phyloP scores from a whole-genome alignment of 2,888 invertebrate species.

The Steinernema scapterisci region DNA sequence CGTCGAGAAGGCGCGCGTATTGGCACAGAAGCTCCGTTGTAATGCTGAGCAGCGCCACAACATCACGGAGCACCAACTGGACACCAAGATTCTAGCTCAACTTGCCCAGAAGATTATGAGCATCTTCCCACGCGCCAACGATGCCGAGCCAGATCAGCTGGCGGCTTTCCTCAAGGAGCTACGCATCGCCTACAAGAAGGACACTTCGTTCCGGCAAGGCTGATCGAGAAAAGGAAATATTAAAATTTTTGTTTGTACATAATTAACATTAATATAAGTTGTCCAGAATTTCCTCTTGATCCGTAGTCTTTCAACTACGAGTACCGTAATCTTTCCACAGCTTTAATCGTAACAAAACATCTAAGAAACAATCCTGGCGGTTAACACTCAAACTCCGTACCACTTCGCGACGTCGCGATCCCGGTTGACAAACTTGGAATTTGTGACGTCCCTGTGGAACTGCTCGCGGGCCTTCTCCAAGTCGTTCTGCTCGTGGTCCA shows the following conservation, averaged over 20 bases:
- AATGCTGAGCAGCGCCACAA: slow-evolving; percentile 38
- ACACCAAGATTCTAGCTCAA: background rate
- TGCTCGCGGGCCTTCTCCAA: slow-evolving; percentile 47
- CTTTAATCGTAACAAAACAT: slow-evolving; percentile 6
- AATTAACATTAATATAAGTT: background rate
- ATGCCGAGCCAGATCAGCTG: background rate
- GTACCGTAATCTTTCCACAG: background rate
- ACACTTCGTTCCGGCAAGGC: background rate
- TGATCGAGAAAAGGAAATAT: background rate
- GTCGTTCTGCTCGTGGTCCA: slow-evolving; percentile 34
- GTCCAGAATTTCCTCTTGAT: too few species aligned
- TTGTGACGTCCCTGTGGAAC: slow-evolving; percentile 41
- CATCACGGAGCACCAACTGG: background rate
- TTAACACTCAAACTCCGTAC: slow-evolving; percentile 42
- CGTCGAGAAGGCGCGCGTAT: slow-evolving; percentile 62
- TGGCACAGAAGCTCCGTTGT: slow-evolving; percentile 46
- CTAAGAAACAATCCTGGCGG: background rate
- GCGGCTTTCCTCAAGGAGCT: slow-evolving; percentile 10
- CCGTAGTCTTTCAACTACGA: too few species aligned
- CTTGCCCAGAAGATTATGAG: background rate
- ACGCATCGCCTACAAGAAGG: slow-evolving; percentile 3
- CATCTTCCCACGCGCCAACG: background rate
- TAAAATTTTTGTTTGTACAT: background rate
- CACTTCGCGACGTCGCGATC: slow-evolving; percentile 47
- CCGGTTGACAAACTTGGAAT: slow-evolving; percentile 52